Evolutionary conservation across 2,888 invertebrate genomes (phyloP), one percentile per base, ranked within the genome.

Genomic region (Diadegma fenestrale): DNA sequence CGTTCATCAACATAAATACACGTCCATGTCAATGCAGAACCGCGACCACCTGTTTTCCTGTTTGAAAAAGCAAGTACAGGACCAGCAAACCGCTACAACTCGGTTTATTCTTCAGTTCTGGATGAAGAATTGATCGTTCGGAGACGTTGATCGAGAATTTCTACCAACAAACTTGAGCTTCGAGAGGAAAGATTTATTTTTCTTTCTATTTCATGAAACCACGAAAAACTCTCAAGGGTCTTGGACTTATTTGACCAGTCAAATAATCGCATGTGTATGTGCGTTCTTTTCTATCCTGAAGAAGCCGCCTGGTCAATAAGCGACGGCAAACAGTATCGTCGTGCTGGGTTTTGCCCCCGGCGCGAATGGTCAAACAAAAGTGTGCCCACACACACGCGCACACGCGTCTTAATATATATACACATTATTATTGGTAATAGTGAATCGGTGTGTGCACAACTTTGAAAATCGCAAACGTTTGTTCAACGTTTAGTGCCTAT

Each of bases 381-480:
- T 54, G 79, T 51, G 17, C 61, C 22, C 54, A 19, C 26, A 43
- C n/a, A 43, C n/a, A 61, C 17, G 14, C 33, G 33, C 63, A 14
- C 33, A 30, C 19, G 22, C 37, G 10, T 51, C 7, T 17, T 1
- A 8, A 10, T 43, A 14, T 41, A 14, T 41, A 30, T 30, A 14
- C 17, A 14, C 30, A 6, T 37, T 0, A 7, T 8, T 63, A 51
- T 33, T 45, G 68, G 14, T 58, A 58, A 58, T 26, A 14, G 58
- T 58, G 58, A 26, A 58, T 14, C 58, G 37, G 77, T 72, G 72
- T 64, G 69, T 48, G 63, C 45, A 54, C 61, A 78, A 64, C 66
- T 63, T 43, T 69, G 71, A 82, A 85, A 79, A 85, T 82, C 79
- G 85, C 78, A 85, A 85, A 85, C 78, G 82, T 85, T 85, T 82